phyloP scores from a whole-genome alignment of 2,888 invertebrate genomes.

The Protonemura montana region DNA sequence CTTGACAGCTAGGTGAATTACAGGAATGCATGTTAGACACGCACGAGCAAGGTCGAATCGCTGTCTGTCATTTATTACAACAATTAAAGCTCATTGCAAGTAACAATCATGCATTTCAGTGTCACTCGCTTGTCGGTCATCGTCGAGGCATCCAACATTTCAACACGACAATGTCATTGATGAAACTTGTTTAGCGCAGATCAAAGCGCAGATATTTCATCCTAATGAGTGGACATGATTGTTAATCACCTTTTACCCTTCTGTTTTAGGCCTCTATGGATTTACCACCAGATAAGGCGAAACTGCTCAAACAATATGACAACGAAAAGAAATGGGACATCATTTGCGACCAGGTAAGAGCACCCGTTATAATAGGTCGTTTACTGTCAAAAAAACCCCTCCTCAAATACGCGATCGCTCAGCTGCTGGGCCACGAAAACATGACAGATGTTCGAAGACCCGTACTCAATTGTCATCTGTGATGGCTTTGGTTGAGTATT shows the following conservation, averaged over 20 bases:
- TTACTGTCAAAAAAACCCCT: not conserved
- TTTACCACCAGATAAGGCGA: conserved; percentile 97
- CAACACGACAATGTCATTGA: not conserved
- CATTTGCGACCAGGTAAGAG: conserved; percentile 93
- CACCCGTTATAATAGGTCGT: not conserved
- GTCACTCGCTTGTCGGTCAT: not conserved
- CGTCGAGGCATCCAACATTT: not conserved
- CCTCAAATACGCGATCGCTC: not conserved
- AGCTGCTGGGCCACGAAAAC: no score
- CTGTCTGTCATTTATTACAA: not conserved
- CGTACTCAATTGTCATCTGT: no score
- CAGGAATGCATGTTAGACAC: no score
- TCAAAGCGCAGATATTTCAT: no score
- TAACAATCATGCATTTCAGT: not conserved
- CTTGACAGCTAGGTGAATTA: no score
- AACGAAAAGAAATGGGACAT: conserved; percentile 99
- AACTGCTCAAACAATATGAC: conserved; percentile 93
- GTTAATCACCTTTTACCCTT: not conserved
- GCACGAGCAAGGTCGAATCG: not conserved
- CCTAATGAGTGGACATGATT: no score
- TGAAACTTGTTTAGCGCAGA: no score
- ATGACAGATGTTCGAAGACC: no score
- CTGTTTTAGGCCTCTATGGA: conserved; percentile 92
- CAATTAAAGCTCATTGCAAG: not conserved
- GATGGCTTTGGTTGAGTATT: no score